Evolutionary conservation across 1,140 invertebrate species (phyloP), one percentile per base, ranked within the genome.

Genomic region (Euwallacea similis): DNA sequence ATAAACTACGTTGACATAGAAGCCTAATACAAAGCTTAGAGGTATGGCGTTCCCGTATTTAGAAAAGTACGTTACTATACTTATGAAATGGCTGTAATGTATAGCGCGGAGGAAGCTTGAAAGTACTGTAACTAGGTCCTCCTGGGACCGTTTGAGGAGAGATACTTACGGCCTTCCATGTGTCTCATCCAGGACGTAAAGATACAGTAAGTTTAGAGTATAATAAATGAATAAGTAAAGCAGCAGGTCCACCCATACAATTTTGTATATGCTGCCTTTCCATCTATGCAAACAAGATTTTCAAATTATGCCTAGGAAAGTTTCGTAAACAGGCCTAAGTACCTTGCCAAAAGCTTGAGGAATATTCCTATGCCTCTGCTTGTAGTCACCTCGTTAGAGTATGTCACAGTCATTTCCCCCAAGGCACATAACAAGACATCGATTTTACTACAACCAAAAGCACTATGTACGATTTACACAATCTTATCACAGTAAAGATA

Each of bases 1-100:
- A 84, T 97, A 94, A 13, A 98, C 94, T 60, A 97, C 89, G 11
- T 91, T 90, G 11, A 98, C 95, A 82, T 97, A 98, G 82, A 84
- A 84, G 11, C 83, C 83, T 53, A 91, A 83, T 13, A 91, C 87
- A 79, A 89, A 89, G 13, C 88, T 87, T 47, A 92, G 76, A 7
- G 91, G 90, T 74, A 92, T 91, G 44, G 89, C 82, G 69, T 86
- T 86, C 65, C 86, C 87, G 80, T 90, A 90, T 16, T 86, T 86
- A 65, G 88, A 86, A 77, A 89, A 91, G 75, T 91, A 91, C 16
- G 82, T 81, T 2, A 87, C 86, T 6, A 91, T 77, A 58, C 83
- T 82, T 76, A 90, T 89, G 77, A 92, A 92, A 21, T 83, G 72
- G 73, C 87, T 88, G 78, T 44, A 82, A 65, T 56, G 42, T 7